phyloP scores from a whole-genome alignment of 2,888 invertebrate genomes.

The Torymus aiolomorphi region DNA sequence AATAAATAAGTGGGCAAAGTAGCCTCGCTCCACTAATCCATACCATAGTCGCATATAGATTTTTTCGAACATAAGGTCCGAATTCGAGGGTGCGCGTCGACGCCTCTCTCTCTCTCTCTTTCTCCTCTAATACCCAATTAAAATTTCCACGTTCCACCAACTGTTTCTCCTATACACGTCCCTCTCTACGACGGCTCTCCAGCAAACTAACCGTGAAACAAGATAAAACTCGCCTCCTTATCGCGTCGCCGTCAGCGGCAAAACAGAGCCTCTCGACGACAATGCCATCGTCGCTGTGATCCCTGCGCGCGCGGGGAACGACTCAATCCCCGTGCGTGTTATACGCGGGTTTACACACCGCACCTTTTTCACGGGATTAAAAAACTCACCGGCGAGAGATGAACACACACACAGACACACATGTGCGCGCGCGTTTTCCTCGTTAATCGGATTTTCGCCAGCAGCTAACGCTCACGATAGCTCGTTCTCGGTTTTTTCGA shows the following conservation, averaged over 20 bases:
- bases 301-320: not conserved
- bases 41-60: conserved; percentile 8
- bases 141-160: conserved; percentile 44
- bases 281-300: too few relatives aligned
- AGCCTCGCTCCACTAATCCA: conserved; percentile 11
- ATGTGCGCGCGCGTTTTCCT: conserved; percentile 15
- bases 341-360: conserved; percentile 32
- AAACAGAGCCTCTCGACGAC: not conserved
- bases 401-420: too few relatives aligned
- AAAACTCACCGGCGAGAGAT: conserved; percentile 13
- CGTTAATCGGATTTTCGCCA: conserved; percentile 64
- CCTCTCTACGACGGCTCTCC: not conserved
- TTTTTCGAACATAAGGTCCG: conserved; percentile 37
- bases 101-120: not conserved
- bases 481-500: conserved; percentile 23
- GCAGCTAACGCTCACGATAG: conserved; percentile 24
- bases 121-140: conserved; percentile 49
- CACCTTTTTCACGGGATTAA: conserved; percentile 39
- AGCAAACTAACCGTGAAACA: conserved; percentile 45
- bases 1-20: conserved; percentile 42
- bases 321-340: conserved; percentile 39
- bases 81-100: conserved; percentile 28
- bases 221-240: conserved; percentile 42
- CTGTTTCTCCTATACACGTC: conserved; percentile 23
- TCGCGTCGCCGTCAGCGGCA: conserved; percentile 18